A percentile compares a stretch with the other conserved stretches of the same genome.
Conservation (phyloP, 2,888 invertebrate species). For the Hartigia nigra region DNA sequence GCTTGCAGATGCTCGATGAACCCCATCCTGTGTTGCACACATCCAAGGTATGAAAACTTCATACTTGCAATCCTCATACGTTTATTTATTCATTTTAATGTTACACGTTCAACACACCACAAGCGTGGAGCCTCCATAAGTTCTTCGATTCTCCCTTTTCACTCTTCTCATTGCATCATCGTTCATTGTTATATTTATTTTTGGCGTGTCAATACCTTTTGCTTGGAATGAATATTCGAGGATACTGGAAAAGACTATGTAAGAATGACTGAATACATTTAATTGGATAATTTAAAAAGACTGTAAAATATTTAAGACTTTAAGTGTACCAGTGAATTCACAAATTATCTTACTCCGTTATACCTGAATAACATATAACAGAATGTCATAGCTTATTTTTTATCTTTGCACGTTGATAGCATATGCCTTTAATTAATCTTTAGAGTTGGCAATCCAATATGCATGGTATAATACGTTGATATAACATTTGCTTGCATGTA, state of each 20-base stretch:
- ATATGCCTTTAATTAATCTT: not conserved
- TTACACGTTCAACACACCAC: not conserved
- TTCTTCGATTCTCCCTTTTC: not conserved
- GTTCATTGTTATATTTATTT: not conserved
- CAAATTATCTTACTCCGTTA: not conserved
- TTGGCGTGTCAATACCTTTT: not conserved
- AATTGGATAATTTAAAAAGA: not conserved
- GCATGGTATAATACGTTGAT: no score
- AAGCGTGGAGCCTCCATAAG: not conserved
- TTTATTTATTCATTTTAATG: not conserved
- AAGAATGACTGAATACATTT: not conserved
- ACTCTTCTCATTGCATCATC: not conserved
- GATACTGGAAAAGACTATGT: not conserved
- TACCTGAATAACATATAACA: not conserved
- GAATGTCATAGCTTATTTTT: not conserved
- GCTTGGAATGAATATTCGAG: not conserved
- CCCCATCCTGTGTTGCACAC: slow-evolving; percentile 64
- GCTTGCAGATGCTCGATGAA: slow-evolving; percentile 66
- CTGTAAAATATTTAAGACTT: not conserved
- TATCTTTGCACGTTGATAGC: not conserved
- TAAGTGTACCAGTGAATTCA: not conserved
- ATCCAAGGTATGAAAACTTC: slow-evolving; percentile 61
- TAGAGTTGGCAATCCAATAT: not conserved
- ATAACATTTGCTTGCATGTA: not conserved
- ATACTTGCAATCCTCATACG: slow-evolving; percentile 18